These are phyloP conservation scores for Adela reaumurella DNA, from an alignment of 2,888 invertebrate genomes.

Conservation along the genomic window DNA sequence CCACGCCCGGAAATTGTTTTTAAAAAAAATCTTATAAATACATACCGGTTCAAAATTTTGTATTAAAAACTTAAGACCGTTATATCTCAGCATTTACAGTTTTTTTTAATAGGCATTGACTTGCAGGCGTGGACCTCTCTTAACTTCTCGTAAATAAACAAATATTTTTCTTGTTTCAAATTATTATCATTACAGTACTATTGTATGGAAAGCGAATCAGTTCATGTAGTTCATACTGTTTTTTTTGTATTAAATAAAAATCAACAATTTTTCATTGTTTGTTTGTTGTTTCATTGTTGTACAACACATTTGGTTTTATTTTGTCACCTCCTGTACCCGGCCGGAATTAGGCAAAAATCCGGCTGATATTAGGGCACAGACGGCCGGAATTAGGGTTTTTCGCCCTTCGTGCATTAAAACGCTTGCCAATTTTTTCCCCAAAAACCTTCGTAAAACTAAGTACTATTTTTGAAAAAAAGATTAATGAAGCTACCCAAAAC, in stretches of 20 bases:
- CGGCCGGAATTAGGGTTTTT: neutral
- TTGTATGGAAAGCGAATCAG: neutral
- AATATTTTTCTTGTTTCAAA: neutral
- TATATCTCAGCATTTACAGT: too few species aligned
- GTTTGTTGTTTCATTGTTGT: too few species aligned
- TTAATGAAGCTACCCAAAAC: neutral
- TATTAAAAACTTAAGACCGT: too few species aligned
- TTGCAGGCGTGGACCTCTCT: neutral
- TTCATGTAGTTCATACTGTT: neutral
- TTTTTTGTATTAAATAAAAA: neutral
- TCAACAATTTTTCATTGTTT: neutral
- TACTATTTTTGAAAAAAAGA: neutral
- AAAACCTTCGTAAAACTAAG: neutral
- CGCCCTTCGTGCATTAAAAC: neutral
- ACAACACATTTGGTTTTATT: too few species aligned
- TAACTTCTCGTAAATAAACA: neutral
- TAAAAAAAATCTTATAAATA: too few species aligned
- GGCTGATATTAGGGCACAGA: neutral
- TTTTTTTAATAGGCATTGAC: too few species aligned
- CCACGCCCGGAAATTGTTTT: too few species aligned
- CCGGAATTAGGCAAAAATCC: neutral
- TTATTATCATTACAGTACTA: neutral
- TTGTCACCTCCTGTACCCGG: neutral
- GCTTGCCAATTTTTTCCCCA: neutral
- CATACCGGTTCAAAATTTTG: too few species aligned